Evolutionary conservation across 2,888 invertebrate genomes (phyloP).

Genomic region (Cerastis leucographa): DNA sequence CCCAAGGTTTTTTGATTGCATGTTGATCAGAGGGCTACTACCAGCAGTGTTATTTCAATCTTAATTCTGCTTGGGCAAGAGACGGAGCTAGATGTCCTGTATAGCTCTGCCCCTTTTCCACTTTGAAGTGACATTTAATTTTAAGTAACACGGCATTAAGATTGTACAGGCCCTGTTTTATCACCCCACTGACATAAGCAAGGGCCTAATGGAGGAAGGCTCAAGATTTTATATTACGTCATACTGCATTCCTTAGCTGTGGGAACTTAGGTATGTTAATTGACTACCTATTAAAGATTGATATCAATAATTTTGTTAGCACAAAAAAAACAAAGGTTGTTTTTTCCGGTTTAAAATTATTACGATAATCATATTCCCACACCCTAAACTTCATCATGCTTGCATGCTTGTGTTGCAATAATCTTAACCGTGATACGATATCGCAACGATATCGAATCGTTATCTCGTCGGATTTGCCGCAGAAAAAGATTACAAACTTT

Average conservation of each 20-base stretch:
- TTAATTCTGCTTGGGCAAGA: too few species aligned
- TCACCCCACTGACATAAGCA: conserved; percentile 46
- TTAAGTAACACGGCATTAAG: too few species aligned
- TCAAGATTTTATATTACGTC: conserved; percentile 53
- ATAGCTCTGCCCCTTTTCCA: neutral
- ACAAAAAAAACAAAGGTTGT: conserved; percentile 8
- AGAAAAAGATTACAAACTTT: conserved; percentile 27
- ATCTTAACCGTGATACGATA: conserved; percentile 30
- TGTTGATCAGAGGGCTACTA: conserved; percentile 33
- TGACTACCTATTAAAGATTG: conserved; percentile 16
- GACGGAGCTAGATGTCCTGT: neutral
- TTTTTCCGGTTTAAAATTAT: conserved; percentile 1
- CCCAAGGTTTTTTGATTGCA: conserved; percentile 62
- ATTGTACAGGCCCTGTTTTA: conserved; percentile 42
- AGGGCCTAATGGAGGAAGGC: conserved; percentile 39
- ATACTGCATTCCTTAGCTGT: conserved; percentile 46
- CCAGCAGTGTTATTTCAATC: neutral
- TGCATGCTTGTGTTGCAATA: too few species aligned
- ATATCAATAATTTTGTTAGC: conserved; percentile 8
- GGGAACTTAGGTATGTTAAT: conserved; percentile 27
- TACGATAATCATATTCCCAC: conserved; percentile 29
- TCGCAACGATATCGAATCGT: conserved; percentile 36
- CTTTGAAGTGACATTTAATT: neutral
- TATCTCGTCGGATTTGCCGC: conserved; percentile 30
- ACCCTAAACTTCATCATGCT: conserved; percentile 14